Evolutionary conservation across 1,140 invertebrate genomes (phyloP).

Genomic region (Parapsyche elsis): DNA sequence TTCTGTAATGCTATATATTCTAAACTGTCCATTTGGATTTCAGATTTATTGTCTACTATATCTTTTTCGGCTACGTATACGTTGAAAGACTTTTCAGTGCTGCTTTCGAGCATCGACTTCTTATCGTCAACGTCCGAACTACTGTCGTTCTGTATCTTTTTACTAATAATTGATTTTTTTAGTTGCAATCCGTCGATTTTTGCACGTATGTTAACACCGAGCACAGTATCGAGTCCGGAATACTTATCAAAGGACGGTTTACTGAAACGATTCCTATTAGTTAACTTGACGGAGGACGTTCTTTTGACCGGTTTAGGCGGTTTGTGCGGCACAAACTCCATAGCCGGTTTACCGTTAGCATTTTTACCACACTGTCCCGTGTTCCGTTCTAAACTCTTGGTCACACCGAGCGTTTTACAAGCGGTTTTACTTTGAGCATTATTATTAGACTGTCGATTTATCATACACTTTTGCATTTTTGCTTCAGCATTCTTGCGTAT

Average conservation of each 20-base stretch:
- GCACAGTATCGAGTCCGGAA: constrained; percentile 55
- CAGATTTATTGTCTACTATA: constrained; percentile 69
- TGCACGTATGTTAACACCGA: constrained; percentile 66
- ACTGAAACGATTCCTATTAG: constrained; percentile 63
- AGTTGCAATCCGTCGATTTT: constrained; percentile 67
- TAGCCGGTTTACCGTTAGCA: constrained; percentile 66
- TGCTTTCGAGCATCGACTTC: constrained; percentile 27
- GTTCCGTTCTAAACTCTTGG: constrained; percentile 69
- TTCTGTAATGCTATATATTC: constrained; percentile 69
- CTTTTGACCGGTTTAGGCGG: constrained; percentile 68
- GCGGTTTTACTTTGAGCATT: constrained; percentile 49
- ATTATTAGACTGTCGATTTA: constrained; percentile 65
- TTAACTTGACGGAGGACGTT: constrained; percentile 66
- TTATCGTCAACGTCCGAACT: constrained; percentile 24
- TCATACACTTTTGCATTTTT: constrained; percentile 66
- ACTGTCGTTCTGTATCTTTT: constrained; percentile 7
- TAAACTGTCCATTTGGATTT: constrained; percentile 70
- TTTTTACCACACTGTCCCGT: constrained; percentile 65
- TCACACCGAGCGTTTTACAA: constrained; percentile 63
- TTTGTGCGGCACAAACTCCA: constrained; percentile 71
- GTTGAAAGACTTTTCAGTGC: constrained; percentile 67
- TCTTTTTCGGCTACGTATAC: constrained; percentile 71
- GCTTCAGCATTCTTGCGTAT: constrained; percentile 65
- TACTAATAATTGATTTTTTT: constrained; percentile 58
- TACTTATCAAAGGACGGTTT: constrained; percentile 47